phyloP scores from a whole-genome alignment of 2,888 invertebrate species.

The Clusia tigrina region DNA sequence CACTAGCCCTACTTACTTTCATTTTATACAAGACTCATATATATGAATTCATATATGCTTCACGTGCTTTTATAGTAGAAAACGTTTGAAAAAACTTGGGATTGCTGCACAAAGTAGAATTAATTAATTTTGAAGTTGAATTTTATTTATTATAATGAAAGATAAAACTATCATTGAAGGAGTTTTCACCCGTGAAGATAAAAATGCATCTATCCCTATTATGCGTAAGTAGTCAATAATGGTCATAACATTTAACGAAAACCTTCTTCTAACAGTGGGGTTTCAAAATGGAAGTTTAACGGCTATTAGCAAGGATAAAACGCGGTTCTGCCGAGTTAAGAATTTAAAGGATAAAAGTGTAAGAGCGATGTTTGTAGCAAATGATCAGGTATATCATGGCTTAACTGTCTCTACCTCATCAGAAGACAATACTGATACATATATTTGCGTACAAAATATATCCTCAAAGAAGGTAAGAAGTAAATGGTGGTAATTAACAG shows the following conservation, averaged over 20 bases:
- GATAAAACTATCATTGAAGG: constrained; percentile 46
- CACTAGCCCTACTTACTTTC: no score
- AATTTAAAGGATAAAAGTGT: constrained; percentile 29
- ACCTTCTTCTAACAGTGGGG: no score
- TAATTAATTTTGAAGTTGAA: no score
- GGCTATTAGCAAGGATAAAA: constrained; percentile 36
- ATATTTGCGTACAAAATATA: constrained; percentile 56
- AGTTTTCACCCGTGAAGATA: constrained; percentile 37
- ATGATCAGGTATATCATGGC: constrained; percentile 50
- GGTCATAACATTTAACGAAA: no score
- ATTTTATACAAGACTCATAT: no score
- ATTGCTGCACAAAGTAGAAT: no score
- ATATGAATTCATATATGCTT: no score
- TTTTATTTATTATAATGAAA: no score
- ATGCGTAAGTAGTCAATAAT: constrained; percentile 47
- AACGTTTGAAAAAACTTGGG: no score
- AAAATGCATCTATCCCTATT: constrained; percentile 39
- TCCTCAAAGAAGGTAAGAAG: constrained; percentile 52
- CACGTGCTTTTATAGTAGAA: no score
- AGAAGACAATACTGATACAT: constrained; percentile 47
- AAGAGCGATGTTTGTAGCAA: constrained; percentile 48
- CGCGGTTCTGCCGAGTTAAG: constrained; percentile 41
- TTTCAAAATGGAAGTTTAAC: constrained; percentile 59
- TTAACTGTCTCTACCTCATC: constrained; percentile 29
- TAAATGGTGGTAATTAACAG: neutral